phyloP scores from a whole-genome alignment of 1,140 invertebrate species.

The Lamellibrachia luymesi region DNA sequence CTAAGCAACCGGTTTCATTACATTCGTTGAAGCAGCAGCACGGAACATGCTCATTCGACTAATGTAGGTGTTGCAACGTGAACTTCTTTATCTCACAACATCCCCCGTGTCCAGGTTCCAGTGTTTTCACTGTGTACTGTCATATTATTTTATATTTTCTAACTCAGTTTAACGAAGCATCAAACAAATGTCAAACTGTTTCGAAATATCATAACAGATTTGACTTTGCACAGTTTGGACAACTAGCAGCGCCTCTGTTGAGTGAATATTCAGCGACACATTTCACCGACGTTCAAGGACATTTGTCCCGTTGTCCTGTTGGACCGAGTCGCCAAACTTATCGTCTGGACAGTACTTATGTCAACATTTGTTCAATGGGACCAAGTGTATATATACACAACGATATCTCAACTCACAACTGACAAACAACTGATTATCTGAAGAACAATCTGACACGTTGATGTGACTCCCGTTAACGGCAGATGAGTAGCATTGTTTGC shows the following conservation, averaged over 20 bases:
- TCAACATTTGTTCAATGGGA: not conserved
- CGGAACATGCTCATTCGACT: too few species aligned
- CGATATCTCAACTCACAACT: not conserved
- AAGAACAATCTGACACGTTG: not conserved
- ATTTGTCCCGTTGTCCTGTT: not conserved
- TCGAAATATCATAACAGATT: not conserved
- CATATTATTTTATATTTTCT: too few species aligned
- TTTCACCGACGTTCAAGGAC: not conserved
- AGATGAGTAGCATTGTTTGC: not conserved
- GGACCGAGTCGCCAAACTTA: not conserved
- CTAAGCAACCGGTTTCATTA: not conserved
- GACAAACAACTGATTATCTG: not conserved
- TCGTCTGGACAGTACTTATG: not conserved
- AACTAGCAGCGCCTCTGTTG: not conserved
- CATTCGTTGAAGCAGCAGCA: too few species aligned
- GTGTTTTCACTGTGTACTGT: too few species aligned
- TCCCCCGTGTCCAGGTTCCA: too few species aligned
- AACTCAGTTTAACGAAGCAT: too few species aligned
- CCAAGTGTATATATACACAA: not conserved
- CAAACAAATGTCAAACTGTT: not conserved
- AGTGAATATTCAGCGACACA: not conserved
- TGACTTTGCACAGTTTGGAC: not conserved
- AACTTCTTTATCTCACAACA: too few species aligned
- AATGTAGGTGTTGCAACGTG: too few species aligned
- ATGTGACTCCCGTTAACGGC: not conserved